Evolutionary conservation across 1,140 invertebrate genomes (phyloP).

Genomic region (Bombus waltoni): DNA sequence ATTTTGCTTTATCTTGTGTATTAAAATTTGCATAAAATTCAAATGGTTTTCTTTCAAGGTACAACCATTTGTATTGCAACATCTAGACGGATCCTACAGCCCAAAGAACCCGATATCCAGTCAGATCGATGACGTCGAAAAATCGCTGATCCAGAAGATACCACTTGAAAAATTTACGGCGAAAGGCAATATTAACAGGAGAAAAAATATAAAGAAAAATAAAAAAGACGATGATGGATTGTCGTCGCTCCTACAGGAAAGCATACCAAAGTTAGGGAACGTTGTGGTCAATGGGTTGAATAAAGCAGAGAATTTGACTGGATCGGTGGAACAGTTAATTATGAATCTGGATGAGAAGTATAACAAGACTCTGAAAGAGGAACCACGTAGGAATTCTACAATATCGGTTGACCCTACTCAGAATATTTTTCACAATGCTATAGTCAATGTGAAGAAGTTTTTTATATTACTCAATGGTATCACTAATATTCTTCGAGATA

Average conservation of each 20-base stretch:
- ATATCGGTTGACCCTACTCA: not conserved
- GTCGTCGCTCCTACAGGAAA: conserved; percentile 64
- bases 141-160: conserved; percentile 4
- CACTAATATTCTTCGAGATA: conserved; percentile 45
- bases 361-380: conserved; percentile 36
- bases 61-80: not conserved
- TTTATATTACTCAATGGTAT: conserved; percentile 68
- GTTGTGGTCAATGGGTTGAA: conserved; percentile 64
- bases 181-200: not conserved
- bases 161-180: conserved; percentile 10
- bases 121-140: conserved; percentile 10
- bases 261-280: conserved; percentile 68
- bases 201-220: conserved; percentile 15
- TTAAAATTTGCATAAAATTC: not conserved
- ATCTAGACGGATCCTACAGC: not conserved
- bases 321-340: conserved; percentile 68
- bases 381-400: conserved; percentile 9
- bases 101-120: not conserved
- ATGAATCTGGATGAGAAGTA: conserved; percentile 66
- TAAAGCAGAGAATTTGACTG: conserved; percentile 66
- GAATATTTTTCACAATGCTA: conserved; percentile 57
- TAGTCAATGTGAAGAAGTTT: conserved; percentile 70
- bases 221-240: conserved; percentile 49
- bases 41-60: not conserved
- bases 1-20: not conserved